Percentiles rank a stretch among this genome's conserved stretches.
These are phyloP conservation scores for Zoanthus sansibaricus DNA, from an alignment of 92 coral and sea anemone species.

Conservation along the genomic window DNA sequence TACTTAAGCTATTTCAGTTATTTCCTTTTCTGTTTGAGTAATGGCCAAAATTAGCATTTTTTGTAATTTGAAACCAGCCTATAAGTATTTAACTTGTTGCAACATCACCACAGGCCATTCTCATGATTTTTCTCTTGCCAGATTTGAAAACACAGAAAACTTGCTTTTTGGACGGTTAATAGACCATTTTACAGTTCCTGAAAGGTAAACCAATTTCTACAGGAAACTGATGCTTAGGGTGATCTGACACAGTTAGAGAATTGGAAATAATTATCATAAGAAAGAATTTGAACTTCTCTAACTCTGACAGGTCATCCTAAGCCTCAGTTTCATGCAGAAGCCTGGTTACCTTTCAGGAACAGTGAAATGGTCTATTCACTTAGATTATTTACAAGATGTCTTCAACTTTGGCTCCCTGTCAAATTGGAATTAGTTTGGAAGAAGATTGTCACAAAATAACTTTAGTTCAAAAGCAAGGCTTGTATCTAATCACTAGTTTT, in stretches of 20 bases:
- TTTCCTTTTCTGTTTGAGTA: constrained; percentile 27
- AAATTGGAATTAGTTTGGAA: constrained; percentile 35
- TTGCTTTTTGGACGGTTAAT: not conserved
- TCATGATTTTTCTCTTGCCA: constrained; percentile 12
- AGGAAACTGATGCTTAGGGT: too few relatives aligned
- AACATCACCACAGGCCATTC: constrained; percentile 30
- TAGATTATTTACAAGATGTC: constrained; percentile 20
- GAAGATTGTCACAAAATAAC: constrained; percentile 22
- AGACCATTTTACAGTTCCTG: too few relatives aligned
- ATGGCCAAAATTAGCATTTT: constrained; percentile 31
- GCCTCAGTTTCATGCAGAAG: too few relatives aligned
- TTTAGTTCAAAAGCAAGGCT: constrained; percentile 41
- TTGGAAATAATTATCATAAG: too few relatives aligned
- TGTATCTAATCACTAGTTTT: too few relatives aligned
- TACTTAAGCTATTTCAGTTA: constrained; percentile 25
- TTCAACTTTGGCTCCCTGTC: constrained; percentile 31
- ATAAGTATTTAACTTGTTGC: constrained; percentile 27
- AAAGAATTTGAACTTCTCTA: too few relatives aligned
- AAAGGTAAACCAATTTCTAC: too few relatives aligned
- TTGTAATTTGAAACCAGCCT: constrained; percentile 33
- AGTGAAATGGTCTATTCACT: not conserved
- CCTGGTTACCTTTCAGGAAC: too few relatives aligned
- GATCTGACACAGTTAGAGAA: too few relatives aligned
- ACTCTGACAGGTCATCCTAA: too few relatives aligned
- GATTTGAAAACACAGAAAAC: constrained; percentile 25